These are phyloP conservation scores for Seriola quinqueradiata DNA, from an alignment of 2,113 vertebrate genomes.

Conservation along the genomic window DNA sequence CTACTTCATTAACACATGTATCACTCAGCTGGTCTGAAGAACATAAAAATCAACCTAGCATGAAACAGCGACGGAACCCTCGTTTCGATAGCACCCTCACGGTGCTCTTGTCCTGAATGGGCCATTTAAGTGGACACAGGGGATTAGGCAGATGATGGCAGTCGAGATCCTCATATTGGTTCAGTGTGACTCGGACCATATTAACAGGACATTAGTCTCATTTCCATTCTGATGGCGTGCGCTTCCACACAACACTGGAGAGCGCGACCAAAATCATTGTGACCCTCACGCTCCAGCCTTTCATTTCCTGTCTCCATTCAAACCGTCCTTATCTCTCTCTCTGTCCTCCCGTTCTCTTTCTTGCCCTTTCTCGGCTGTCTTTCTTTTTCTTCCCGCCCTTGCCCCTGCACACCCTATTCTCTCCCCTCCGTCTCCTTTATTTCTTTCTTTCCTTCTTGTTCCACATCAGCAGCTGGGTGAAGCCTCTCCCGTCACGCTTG, in stretches of 20 bases:
- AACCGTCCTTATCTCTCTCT: conserved; percentile 68
- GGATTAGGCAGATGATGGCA: conserved; percentile 80
- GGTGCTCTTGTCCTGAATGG: conserved; percentile 80
- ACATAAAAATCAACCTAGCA: conserved; percentile 80
- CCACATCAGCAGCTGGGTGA: conserved; percentile 78
- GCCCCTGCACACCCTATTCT: conserved; percentile 54
- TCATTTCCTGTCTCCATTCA: conserved; percentile 83
- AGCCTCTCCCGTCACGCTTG: conserved; percentile 78
- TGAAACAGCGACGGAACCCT: conserved; percentile 71
- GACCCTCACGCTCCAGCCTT: conserved; percentile 76
- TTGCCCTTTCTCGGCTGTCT: conserved; percentile 64
- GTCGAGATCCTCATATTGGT: conserved; percentile 69
- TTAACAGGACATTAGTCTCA: conserved; percentile 82
- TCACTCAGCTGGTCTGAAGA: conserved; percentile 71
- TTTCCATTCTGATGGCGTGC: conserved; percentile 75
- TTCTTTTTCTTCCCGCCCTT: conserved; percentile 54
- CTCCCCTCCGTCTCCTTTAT: conserved; percentile 48
- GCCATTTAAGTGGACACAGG: conserved; percentile 82
- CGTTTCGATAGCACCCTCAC: conserved; percentile 67
- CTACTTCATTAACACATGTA: conserved; percentile 78
- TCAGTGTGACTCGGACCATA: conserved; percentile 80
- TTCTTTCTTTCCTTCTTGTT: conserved; percentile 73
- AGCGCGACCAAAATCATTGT: conserved; percentile 68
- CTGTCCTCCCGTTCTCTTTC: conserved; percentile 57
- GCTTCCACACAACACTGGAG: conserved; percentile 62